Evolutionary conservation across 2,113 vertebrate genomes (phyloP).

Genomic region (Gambusia holbrooki): DNA sequence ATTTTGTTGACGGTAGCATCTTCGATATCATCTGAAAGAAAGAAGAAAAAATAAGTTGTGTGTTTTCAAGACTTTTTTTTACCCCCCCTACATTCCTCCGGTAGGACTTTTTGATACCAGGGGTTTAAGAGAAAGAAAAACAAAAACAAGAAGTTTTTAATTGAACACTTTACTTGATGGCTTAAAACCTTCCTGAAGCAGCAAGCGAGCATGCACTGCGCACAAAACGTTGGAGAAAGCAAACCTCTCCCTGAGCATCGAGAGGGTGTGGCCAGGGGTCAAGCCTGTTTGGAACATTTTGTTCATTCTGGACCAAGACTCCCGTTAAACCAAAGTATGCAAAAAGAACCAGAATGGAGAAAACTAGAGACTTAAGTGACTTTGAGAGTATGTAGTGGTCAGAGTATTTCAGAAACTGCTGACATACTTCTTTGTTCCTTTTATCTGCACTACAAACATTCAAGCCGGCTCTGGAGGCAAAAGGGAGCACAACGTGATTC

Average conservation of each 20-base stretch:
- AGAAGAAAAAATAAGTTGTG: neutral
- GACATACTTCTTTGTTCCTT: too few species aligned
- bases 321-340: too few species aligned
- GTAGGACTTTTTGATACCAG: too few species aligned
- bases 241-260: conserved; percentile 17
- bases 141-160: too few species aligned
- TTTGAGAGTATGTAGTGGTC: neutral
- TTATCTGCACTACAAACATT: too few species aligned
- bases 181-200: neutral
- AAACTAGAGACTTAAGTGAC: too few species aligned
- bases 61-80: neutral
- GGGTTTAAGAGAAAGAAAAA: too few species aligned
- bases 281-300: conserved; percentile 50
- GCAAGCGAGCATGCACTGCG: neutral
- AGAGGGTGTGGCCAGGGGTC: conserved; percentile 14
- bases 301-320: conserved; percentile 33
- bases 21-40: conserved; percentile 86
- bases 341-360: too few species aligned
- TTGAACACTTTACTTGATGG: neutral
- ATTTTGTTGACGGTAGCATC: conserved; percentile 98
- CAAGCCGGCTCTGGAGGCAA: too few species aligned
- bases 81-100: neutral
- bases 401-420: neutral
- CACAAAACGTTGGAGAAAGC: neutral
- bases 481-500: too few species aligned